Evolutionary conservation across 2,113 vertebrate species (phyloP), one percentile per base, ranked within the genome.

Genomic region (Equus przewalskii): DNA sequence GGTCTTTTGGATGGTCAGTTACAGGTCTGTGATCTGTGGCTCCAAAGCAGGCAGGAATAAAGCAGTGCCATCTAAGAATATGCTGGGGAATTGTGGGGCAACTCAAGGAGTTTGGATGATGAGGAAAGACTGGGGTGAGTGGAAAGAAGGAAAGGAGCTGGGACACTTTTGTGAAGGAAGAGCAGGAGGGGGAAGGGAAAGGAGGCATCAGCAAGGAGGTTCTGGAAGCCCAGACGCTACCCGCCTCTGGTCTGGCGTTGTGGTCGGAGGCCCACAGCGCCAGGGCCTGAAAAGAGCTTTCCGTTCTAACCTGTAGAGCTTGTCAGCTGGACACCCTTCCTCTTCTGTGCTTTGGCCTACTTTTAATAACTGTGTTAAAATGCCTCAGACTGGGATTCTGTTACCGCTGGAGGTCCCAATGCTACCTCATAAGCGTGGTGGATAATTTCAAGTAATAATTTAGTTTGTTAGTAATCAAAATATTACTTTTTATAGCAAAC

Each of bases 401-500:
- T 60, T 58, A 26, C 49, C 41, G 41, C 36, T 60, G 19, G 36
- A 60, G n/a, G 19, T 13, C 33, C 79, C 51, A 60, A 6, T 82
- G 51, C 28, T 60, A 21, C 8, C 24, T 28, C 14, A 11, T 26
- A 26, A 94, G 54, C 65, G n/a, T 87, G 51, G 33, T 12, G 18
- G 56, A 54, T 84, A 41, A 75, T 84, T 72, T 78, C 3, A 78
- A 78, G 67, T 46, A 33, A 67, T 69, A 87, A 76, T 41, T 62
- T 76, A 56, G 9, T 73, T 94, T 28, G 28, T 65, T 65, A 70
- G 64, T 58, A 70, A 87, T 65, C 33, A 90, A 80, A 96, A 87
- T 84, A 33, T n/a, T 85, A 67, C 33, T 81, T 81, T 81, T 73
- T 89, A 30, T 58, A 87, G 70, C n/a, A 96, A 94, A 96, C 56